A percentile compares a stretch with the other conserved stretches of the same genome.
These are phyloP conservation scores for Himalopsyche kuldschensis DNA, from an alignment of 2,888 invertebrate genomes.

Conservation along the genomic window DNA sequence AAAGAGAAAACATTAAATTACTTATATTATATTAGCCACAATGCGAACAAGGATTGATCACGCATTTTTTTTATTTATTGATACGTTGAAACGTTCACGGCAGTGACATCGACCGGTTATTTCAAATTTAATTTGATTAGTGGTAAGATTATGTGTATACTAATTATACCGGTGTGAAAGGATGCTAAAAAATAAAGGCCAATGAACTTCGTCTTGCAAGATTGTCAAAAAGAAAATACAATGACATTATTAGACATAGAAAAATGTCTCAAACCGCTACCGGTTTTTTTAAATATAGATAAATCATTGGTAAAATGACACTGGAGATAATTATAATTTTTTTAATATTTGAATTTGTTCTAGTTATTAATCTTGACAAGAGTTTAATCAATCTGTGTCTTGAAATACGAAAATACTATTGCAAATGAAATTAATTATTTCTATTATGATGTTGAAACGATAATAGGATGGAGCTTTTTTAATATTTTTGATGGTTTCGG, in stretches of 20 bases:
- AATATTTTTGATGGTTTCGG: too few species aligned
- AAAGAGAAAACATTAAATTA: not conserved
- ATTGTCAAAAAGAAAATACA: not conserved
- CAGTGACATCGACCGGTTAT: not conserved
- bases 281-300: not conserved
- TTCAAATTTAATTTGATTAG: not conserved
- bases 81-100: not conserved
- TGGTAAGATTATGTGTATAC: not conserved
- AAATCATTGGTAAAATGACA: too few species aligned
- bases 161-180: not conserved
- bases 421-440: too few species aligned
- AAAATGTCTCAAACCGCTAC: not conserved
- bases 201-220: not conserved
- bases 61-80: not conserved
- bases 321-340: too few species aligned
- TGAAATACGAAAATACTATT: too few species aligned
- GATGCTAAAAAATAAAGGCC: not conserved
- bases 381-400: too few species aligned
- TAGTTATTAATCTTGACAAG: too few species aligned
- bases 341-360: too few species aligned
- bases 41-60: not conserved
- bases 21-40: not conserved
- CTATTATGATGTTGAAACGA: too few species aligned
- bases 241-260: not conserved
- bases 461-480: too few species aligned